A percentile compares a stretch with the other conserved stretches of the same genome.
Conservation (phyloP, 2,888 invertebrate species). For the Cabera pusaria region DNA sequence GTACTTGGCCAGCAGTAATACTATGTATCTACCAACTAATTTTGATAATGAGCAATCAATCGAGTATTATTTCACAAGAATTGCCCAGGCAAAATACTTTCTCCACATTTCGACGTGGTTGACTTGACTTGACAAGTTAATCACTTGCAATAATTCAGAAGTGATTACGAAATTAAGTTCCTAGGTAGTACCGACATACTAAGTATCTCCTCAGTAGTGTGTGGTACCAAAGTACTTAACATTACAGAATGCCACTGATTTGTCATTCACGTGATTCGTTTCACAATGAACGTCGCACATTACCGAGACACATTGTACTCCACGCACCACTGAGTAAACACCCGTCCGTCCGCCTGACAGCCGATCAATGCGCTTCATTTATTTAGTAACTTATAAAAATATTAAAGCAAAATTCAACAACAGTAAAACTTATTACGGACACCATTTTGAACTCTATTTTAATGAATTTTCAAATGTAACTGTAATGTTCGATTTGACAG, state of each 20-base stretch:
- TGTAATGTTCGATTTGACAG: constrained; percentile 31
- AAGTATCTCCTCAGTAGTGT: too few species aligned
- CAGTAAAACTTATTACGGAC: constrained; percentile 19
- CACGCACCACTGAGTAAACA: constrained; percentile 65
- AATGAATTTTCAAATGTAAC: constrained; percentile 30
- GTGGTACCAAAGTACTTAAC: too few species aligned
- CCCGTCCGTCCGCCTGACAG: constrained; percentile 55
- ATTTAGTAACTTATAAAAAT: constrained; percentile 77
- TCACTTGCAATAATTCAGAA: too few species aligned
- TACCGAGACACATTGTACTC: constrained; percentile 42
- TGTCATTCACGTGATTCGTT: constrained; percentile 42
- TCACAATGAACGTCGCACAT: constrained; percentile 57
- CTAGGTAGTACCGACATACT: too few species aligned
- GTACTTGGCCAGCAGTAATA: too few species aligned
- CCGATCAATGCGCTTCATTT: constrained; percentile 75
- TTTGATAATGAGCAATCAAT: too few species aligned
- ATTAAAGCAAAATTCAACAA: constrained; percentile 42
- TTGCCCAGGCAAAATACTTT: too few species aligned
- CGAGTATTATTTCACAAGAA: too few species aligned
- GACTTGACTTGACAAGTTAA: too few species aligned
- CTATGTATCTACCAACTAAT: too few species aligned
- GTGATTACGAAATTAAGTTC: constrained; percentile 3
- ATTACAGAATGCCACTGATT: constrained; percentile 42
- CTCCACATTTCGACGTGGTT: too few species aligned
- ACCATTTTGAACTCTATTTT: constrained; percentile 43